Evolutionary conservation across 2,113 vertebrate species (phyloP).

Genomic region (Herpetotheres cachinnans): DNA sequence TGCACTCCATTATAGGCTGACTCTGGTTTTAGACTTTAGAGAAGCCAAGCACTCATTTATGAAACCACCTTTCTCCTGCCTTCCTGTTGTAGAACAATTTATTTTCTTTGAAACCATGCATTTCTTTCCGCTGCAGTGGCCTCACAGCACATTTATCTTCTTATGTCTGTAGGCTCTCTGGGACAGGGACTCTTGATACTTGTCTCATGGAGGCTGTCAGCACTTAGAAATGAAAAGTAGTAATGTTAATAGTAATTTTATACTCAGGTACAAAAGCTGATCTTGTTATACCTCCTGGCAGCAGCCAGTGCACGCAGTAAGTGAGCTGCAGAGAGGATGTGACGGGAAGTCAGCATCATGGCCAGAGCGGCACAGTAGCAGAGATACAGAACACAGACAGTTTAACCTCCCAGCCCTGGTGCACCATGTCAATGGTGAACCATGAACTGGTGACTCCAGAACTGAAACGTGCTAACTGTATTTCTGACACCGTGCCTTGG

Average conservation of each 20-base stretch:
- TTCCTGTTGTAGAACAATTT: constrained; percentile 44
- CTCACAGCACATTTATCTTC: not conserved
- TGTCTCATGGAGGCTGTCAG: not conserved
- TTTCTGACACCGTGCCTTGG: not conserved
- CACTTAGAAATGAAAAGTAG: not conserved
- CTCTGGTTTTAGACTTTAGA: not conserved
- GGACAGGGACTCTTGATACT: not conserved
- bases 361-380: not conserved
- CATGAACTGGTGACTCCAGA: not conserved
- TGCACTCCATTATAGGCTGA: not conserved
- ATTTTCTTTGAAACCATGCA: constrained; percentile 22
- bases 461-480: not conserved
- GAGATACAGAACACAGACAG: not conserved
- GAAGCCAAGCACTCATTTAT: constrained; percentile 28
- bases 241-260: not conserved
- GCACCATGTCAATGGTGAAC: not conserved
- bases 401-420: not conserved
- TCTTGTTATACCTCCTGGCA: constrained; percentile 42
- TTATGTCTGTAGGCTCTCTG: not conserved
- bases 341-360: not conserved
- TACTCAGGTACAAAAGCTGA: constrained; percentile 38
- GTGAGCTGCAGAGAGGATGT: not conserved
- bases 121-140: not conserved
- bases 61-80: constrained; percentile 48
- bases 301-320: constrained; percentile 7